phyloP scores from a whole-genome alignment of 2,888 invertebrate species.

The Tyria jacobaeae region DNA sequence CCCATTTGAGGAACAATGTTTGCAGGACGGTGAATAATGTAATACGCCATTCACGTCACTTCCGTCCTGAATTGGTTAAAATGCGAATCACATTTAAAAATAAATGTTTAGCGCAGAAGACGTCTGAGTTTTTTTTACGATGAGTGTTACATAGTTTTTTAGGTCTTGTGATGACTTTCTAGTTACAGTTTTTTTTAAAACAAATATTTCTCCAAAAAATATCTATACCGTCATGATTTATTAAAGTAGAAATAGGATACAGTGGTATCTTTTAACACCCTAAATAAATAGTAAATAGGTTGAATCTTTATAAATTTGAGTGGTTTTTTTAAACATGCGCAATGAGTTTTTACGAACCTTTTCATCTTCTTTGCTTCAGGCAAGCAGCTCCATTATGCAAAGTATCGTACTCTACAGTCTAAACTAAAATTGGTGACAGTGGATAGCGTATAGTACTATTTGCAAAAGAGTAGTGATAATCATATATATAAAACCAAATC shows the following conservation, averaged over 20 bases:
- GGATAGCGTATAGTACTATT: too few relatives aligned
- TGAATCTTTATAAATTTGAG: too few relatives aligned
- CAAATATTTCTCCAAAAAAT: not conserved
- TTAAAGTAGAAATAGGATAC: not conserved
- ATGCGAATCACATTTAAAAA: conserved; percentile 15
- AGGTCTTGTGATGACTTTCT: not conserved
- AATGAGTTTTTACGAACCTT: too few relatives aligned
- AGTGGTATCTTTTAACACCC: conserved; percentile 1
- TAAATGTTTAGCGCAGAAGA: not conserved
- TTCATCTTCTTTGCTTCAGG: too few relatives aligned
- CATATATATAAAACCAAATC: not conserved
- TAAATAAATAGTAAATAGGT: conserved; percentile 1
- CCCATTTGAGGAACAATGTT: conserved; percentile 46
- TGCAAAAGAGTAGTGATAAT: too few relatives aligned
- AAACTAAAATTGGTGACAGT: too few relatives aligned
- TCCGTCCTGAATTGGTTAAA: conserved; percentile 28
- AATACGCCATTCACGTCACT: conserved; percentile 23
- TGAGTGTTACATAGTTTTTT: not conserved
- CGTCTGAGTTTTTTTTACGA: not conserved
- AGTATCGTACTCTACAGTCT: too few relatives aligned
- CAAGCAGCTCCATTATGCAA: too few relatives aligned
- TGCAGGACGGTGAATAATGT: conserved; percentile 38
- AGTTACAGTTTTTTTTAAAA: not conserved
- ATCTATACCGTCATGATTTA: conserved; percentile 22
- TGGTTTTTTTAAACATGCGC: too few relatives aligned